Evolutionary conservation across 2,888 invertebrate genomes (phyloP).

Genomic region (Cataglyphis altisquamis): DNA sequence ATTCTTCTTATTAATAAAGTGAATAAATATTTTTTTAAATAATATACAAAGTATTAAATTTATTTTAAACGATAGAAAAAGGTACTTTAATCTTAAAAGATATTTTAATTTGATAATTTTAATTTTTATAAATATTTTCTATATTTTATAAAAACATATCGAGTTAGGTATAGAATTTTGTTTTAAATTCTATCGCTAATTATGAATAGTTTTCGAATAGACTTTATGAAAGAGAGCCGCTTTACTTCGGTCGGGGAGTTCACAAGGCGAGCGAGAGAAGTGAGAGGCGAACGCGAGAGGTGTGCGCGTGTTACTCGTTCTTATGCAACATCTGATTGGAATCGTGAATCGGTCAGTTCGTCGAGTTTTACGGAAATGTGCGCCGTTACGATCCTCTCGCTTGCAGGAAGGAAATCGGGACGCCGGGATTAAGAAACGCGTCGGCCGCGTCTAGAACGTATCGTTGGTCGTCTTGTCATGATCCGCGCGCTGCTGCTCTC

Average conservation of each 20-base stretch:
- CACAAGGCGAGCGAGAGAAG: constrained; percentile 65
- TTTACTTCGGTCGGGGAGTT: constrained; percentile 25
- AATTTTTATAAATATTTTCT: not conserved
- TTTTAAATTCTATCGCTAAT: not conserved
- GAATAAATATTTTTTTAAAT: not conserved
- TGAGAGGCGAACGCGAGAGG: constrained; percentile 68
- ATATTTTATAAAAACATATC: not conserved
- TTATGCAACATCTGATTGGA: constrained; percentile 73
- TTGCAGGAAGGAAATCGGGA: constrained; percentile 57
- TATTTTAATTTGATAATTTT: not conserved
- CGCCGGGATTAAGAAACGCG: constrained; percentile 43
- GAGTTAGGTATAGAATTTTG: not conserved
- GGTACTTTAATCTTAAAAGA: too few species aligned
- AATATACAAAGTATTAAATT: not conserved
- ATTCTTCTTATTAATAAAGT: not conserved
- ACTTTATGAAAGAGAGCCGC: constrained; percentile 17
- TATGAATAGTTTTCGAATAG: not conserved
- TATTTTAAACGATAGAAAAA: not conserved
- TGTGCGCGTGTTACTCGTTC: constrained; percentile 57
- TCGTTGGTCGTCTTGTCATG: constrained; percentile 9
- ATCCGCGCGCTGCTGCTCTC: constrained; percentile 7
- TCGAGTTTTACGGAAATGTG: constrained; percentile 56
- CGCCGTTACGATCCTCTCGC: constrained; percentile 51
- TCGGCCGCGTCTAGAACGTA: constrained; percentile 19
- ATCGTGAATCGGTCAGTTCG: constrained; percentile 71